These are phyloP conservation scores for Philopotamus ludificatus DNA, from an alignment of 1,140 invertebrate species.

Conservation along the genomic window DNA sequence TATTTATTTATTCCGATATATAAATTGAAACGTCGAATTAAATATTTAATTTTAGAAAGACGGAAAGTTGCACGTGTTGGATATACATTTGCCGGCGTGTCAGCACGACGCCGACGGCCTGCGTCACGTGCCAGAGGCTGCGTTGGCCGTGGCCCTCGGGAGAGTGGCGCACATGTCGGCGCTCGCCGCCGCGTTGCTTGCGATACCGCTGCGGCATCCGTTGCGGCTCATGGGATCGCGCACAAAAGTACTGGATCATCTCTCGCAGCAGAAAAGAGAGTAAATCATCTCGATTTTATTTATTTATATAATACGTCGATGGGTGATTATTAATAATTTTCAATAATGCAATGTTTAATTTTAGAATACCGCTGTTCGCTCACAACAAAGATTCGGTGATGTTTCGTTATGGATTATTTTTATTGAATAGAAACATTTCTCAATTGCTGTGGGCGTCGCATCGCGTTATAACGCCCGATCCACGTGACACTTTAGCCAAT, in stretches of 20 bases:
- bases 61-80: conserved; percentile 33
- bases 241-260: conserved; percentile 49
- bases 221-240: conserved; percentile 49
- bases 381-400: conserved; percentile 50
- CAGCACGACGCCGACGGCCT: conserved; percentile 45
- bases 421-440: conserved; percentile 53
- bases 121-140: conserved; percentile 40
- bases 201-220: conserved; percentile 49
- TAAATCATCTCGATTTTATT: conserved; percentile 16
- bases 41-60: conserved; percentile 10
- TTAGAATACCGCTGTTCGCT: conserved; percentile 51
- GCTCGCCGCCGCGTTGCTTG: conserved; percentile 45
- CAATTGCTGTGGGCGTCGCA: conserved; percentile 49
- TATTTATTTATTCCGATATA: too few relatives aligned
- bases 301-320: not conserved
- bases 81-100: conserved; percentile 48
- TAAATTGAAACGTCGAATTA: not conserved
- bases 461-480: conserved; percentile 46
- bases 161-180: conserved; percentile 48
- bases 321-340: conserved; percentile 9
- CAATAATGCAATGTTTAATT: conserved; percentile 24
- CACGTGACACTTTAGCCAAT: conserved; percentile 51
- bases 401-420: conserved; percentile 51
- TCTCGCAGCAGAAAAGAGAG: conserved; percentile 44
- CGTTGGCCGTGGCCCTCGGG: conserved; percentile 48